Base-by-base conservation (phyloP, 2,888 invertebrate genomes). In the Drosophila emarginata region DNA sequence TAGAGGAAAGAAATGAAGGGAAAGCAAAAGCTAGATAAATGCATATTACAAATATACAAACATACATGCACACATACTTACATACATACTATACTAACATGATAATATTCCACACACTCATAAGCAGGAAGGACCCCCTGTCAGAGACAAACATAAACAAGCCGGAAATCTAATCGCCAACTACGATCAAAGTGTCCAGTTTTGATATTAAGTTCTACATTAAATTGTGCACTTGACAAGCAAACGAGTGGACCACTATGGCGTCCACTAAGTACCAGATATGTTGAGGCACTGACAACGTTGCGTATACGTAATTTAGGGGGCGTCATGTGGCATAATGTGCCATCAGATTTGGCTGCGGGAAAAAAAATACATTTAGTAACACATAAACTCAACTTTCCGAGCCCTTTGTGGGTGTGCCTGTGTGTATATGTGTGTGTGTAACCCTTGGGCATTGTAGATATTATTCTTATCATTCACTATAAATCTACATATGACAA, bases 401-500 rank as follows among this genome's bases (percentile, higher is more conserved):
- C 40, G 9, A 32, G 32, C 32, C 32, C 15, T 45, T 18, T 61
- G 57, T 51, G 57, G 59, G 50, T 12, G 51, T 63, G 36, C n/a
- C 7, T 54, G n/a, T 14, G 56, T 21, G 52, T 60, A 45, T 67
- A 37, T 63, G 56, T 67, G 60, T 68, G 56, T 64, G 60, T 54
- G 56, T 58, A 68, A 77, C 85, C 80, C 87, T 69, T 67, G 78
- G 86, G 87, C 80, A 78, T 72, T 80, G 88, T 88, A 87, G 88
- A 87, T 87, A 87, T 88, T 88, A 78, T 78, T 78, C 84, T 84
- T 87, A 87, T 87, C 87, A 77, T 79, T 77, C 67, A 75, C 85
- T 72, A 88, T 88, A 87, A 88, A 87, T 85, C 84, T 85, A 86
- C 87, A 85, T 87, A 87, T 87, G 87, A 88, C 88, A 88, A 87